These are phyloP conservation scores for Apolygus lucorum DNA, from an alignment of 1,140 invertebrate genomes.

Conservation along the genomic window DNA sequence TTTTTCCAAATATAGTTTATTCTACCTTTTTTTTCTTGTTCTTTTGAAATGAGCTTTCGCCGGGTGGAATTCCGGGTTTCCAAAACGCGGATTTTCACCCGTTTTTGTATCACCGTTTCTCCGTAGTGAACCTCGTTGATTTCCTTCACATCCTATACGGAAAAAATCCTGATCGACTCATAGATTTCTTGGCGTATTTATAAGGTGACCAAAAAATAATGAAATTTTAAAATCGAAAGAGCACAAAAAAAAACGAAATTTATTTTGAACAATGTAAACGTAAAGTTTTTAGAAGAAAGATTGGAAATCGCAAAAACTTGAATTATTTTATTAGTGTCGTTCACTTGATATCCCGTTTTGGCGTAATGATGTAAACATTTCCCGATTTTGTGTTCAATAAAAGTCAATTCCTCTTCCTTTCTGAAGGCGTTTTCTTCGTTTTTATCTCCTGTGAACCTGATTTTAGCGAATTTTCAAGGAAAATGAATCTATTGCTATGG, in stretches of 20 bases:
- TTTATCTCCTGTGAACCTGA: too few relatives aligned
- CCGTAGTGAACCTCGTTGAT: background rate
- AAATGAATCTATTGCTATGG: too few relatives aligned
- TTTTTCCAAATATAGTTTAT: background rate
- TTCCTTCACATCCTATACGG: too few relatives aligned
- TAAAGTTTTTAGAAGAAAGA: background rate
- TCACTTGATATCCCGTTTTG: background rate
- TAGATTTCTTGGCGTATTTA: too few relatives aligned
- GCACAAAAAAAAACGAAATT: background rate
- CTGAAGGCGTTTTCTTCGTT: background rate
- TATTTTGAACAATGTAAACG: background rate
- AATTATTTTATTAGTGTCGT: slow-evolving; percentile 1
- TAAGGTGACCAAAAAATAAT: background rate
- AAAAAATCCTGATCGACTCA: too few relatives aligned
- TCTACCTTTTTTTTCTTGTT: background rate
- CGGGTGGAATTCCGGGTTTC: background rate
- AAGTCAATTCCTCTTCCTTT: slow-evolving; percentile 14
- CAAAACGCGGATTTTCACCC: background rate
- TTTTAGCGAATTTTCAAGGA: too few relatives aligned
- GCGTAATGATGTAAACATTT: background rate
- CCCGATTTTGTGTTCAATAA: slow-evolving; percentile 11
- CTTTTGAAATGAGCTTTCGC: background rate
- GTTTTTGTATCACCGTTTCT: background rate
- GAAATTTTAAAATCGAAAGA: background rate
- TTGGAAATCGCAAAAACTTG: background rate